Evolutionary conservation across 2,888 invertebrate species (phyloP).

Genomic region (Rotaria macrura): DNA sequence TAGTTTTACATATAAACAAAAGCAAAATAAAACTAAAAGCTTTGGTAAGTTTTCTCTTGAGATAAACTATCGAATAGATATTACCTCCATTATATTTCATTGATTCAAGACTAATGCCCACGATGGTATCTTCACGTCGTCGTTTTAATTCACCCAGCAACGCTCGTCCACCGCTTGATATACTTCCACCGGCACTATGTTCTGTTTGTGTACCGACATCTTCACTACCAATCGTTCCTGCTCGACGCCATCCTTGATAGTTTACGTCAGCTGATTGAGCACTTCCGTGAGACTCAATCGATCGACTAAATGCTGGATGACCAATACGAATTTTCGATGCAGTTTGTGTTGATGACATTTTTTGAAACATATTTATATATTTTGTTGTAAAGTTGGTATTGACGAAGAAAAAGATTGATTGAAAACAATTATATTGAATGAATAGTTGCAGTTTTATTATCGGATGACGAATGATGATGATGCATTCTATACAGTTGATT

Average conservation of each 20-base stretch:
- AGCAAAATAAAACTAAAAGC: neutral
- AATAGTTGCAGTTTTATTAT: too few relatives aligned
- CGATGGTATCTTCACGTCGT: neutral
- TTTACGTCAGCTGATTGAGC: neutral
- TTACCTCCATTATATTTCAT: slow-evolving; percentile 1
- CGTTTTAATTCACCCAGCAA: neutral
- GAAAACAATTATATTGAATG: too few relatives aligned
- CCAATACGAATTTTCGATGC: neutral
- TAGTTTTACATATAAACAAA: too few relatives aligned
- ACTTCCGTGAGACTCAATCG: slow-evolving; percentile 4
- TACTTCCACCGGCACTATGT: neutral
- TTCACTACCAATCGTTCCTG: neutral
- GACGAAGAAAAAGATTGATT: too few relatives aligned
- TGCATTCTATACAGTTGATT: too few relatives aligned
- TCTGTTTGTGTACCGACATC: neutral
- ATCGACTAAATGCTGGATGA: neutral
- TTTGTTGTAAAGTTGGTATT: too few relatives aligned
- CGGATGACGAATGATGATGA: too few relatives aligned
- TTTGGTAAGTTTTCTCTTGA: neutral
- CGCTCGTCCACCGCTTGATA: neutral
- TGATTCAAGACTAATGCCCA: neutral
- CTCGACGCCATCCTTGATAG: neutral
- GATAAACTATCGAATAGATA: neutral
- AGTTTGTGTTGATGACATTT: neutral
- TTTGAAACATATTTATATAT: neutral